Evolutionary conservation across 2,113 vertebrate genomes (phyloP).

Genomic region (Pungitius pungitius): DNA sequence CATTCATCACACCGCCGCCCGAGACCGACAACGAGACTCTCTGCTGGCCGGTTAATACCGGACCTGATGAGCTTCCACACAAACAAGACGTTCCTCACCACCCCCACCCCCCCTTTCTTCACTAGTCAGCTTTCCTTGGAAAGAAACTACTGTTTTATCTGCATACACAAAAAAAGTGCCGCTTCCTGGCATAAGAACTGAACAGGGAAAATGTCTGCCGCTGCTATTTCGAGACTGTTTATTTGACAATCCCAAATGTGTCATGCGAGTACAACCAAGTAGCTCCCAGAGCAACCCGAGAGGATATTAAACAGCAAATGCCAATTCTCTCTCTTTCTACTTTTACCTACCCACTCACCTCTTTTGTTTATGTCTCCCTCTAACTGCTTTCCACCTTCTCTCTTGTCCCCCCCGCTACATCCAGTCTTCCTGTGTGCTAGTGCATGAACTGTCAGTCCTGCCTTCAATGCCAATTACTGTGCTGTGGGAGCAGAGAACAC

Average conservation of each 20-base stretch:
- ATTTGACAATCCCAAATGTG: constrained; percentile 27
- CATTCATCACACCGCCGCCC: constrained; percentile 38
- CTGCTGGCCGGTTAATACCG: constrained; percentile 48
- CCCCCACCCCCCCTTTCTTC: background rate
- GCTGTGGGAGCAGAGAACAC: constrained; percentile 49
- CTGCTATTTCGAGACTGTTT: constrained; percentile 26
- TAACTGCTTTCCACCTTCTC: constrained; percentile 25
- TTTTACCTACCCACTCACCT: constrained; percentile 13
- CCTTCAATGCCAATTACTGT: constrained; percentile 62
- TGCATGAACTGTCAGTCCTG: constrained; percentile 44
- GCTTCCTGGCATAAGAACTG: constrained; percentile 7
- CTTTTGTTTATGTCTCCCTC: constrained; percentile 22
- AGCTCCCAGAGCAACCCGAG: constrained; percentile 13
- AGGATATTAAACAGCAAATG: constrained; percentile 23
- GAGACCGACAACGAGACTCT: constrained; percentile 15
- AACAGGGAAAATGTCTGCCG: constrained; percentile 6
- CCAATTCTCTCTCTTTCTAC: constrained; percentile 16
- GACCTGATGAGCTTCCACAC: constrained; percentile 34
- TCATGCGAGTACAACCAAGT: constrained; percentile 32
- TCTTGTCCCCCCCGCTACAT: constrained; percentile 26
- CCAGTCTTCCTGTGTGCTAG: constrained; percentile 43
- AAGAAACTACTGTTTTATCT: constrained; percentile 11
- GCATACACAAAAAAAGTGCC: background rate
- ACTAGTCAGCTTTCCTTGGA: constrained; percentile 17
- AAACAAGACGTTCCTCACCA: constrained; percentile 26